phyloP scores from a whole-genome alignment of 2,113 vertebrate genomes.

The Corydoras sp. region DNA sequence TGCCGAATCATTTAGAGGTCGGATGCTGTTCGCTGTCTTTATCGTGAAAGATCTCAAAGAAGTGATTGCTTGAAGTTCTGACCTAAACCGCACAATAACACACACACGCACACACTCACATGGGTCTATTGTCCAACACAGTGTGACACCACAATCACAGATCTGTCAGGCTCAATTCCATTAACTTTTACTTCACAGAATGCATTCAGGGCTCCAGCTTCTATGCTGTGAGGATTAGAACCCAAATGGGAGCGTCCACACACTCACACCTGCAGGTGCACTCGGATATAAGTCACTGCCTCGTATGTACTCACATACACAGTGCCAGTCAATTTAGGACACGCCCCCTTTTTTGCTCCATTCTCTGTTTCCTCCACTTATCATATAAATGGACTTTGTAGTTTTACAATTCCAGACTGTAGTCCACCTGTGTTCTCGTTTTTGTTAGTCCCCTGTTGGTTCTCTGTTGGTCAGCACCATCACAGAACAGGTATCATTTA shows the following conservation, averaged over 20 bases:
- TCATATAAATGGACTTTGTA: too few species aligned
- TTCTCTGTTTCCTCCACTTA: too few species aligned
- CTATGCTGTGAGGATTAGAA: not conserved
- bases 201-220: not conserved
- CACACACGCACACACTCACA: not conserved
- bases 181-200: not conserved
- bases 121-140: not conserved
- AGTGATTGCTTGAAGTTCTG: slow-evolving; percentile 3
- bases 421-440: too few species aligned
- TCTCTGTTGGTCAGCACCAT: too few species aligned
- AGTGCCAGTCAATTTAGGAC: too few species aligned
- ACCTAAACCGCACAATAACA: slow-evolving; percentile 1
- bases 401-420: too few species aligned
- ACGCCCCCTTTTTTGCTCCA: too few species aligned
- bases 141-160: not conserved
- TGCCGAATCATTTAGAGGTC: not conserved
- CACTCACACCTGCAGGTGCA: not conserved
- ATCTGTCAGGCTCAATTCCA: not conserved
- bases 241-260: not conserved
- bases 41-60: not conserved
- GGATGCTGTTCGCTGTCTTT: not conserved
- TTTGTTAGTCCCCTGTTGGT: too few species aligned
- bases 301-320: not conserved
- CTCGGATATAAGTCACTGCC: too few species aligned
- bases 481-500: too few species aligned